Base-by-base conservation (phyloP, 2,113 vertebrate genomes). In the Sphaerodactylus townsendi region DNA sequence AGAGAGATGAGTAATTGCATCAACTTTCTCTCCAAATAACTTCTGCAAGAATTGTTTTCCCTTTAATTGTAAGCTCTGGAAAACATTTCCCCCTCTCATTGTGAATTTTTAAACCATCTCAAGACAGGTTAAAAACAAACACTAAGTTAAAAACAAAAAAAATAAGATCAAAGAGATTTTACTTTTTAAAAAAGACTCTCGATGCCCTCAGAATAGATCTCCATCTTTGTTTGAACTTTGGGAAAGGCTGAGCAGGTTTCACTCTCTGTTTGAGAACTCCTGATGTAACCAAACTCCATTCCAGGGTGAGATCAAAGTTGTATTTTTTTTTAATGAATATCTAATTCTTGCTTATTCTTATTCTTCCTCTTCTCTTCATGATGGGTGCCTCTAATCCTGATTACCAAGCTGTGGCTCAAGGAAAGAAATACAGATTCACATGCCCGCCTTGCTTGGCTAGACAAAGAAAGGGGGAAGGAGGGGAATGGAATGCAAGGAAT, bases 401-500 rank as follows among this genome's bases (percentile, higher is more conserved):
- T 71, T 66, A 46, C 28, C 33, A 50, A 82, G 23, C 37, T 23
- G 30, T 14, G 37, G 48, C 33, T 71, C 75, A 44, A 28, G 23
- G 28, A 65, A 44, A 53, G 73, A 76, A n/a, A 39, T 74, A 23
- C 11, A 33, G 65, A 59, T 39, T n/a, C 0, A 69, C 72, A 64
- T 44, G 66, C 75, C 13, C 23, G 17, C 65, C 21, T 33, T 48
- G 68, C 76, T 74, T 64, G 77, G 82, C 72, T 77, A 64, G 72
- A 87, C 86, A 84, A 77, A n/a, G 76, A 69, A 28, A 50, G 84
- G 65, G 76, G 84, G 39, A n/a, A 88, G 89, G 87, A 86, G 66
- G 83, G 81, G 44, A 2, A n/a, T 1, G 81, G 83, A 78, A 86
- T 88, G 87, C 77, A 35, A 91, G 83, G 92, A 94, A 93, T 91